These are phyloP conservation scores for Himalopsyche anomala DNA, from an alignment of 2,888 invertebrate genomes.

Conservation along the genomic window DNA sequence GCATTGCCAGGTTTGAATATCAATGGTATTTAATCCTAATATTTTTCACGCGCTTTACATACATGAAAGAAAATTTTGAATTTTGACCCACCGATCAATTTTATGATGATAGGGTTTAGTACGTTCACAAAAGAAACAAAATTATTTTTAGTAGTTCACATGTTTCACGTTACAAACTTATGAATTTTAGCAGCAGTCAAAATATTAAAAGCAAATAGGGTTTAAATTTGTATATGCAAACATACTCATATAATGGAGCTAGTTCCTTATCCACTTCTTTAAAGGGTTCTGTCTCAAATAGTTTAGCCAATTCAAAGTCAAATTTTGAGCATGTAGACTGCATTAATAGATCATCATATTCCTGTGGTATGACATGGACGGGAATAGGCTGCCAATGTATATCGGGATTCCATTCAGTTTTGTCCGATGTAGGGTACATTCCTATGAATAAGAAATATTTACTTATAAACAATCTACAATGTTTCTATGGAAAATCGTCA, in stretches of 20 bases:
- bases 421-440: constrained; percentile 80
- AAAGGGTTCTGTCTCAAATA: constrained; percentile 76
- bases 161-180: too few relatives aligned
- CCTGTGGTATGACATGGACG: constrained; percentile 82
- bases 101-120: too few relatives aligned
- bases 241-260: constrained; percentile 79
- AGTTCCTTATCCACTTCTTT: constrained; percentile 78
- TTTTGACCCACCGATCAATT: too few relatives aligned
- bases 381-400: constrained; percentile 88
- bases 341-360: constrained; percentile 79
- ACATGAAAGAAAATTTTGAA: too few relatives aligned
- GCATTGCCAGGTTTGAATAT: too few relatives aligned
- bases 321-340: constrained; percentile 83
- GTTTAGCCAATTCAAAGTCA: constrained; percentile 75
- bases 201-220: background rate
- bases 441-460: constrained; percentile 71
- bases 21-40: too few relatives aligned
- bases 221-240: constrained; percentile 58
- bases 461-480: too few relatives aligned
- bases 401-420: constrained; percentile 78
- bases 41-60: too few relatives aligned
- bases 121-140: too few relatives aligned
- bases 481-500: too few relatives aligned
- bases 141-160: too few relatives aligned
- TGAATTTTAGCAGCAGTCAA: too few relatives aligned